phyloP scores from a whole-genome alignment of 2,888 invertebrate species.

The Drosophila kuntzei region DNA sequence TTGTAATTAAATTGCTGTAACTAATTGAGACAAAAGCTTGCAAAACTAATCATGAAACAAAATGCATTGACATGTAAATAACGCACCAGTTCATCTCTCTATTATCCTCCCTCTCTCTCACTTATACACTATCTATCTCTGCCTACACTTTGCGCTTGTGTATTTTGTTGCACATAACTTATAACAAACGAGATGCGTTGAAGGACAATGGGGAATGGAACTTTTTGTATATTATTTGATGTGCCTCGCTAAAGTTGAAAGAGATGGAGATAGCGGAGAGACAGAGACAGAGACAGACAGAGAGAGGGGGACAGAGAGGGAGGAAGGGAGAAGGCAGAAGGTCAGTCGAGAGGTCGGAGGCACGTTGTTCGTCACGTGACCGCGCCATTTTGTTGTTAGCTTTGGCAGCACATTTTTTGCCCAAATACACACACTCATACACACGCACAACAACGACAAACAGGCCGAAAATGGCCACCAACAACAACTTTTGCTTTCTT shows the following conservation, averaged over 20 bases:
- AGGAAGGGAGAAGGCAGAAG: background rate
- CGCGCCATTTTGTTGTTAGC: constrained; percentile 76
- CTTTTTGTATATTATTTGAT: constrained; percentile 49
- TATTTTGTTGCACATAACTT: constrained; percentile 41
- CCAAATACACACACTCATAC: constrained; percentile 12
- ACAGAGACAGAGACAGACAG: background rate
- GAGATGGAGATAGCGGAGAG: background rate
- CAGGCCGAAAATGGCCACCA: constrained; percentile 48
- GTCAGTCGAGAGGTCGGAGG: background rate
- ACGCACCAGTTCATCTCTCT: constrained; percentile 52
- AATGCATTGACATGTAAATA: constrained; percentile 74
- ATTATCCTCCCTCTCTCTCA: constrained; percentile 2
- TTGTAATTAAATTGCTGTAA: constrained; percentile 50
- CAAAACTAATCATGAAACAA: constrained; percentile 65
- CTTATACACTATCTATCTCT: constrained; percentile 1
- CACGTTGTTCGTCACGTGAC: constrained; percentile 51
- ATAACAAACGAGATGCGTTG: constrained; percentile 31
- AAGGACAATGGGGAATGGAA: constrained; percentile 13
- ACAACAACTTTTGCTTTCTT: constrained; percentile 57
- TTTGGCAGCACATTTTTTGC: constrained; percentile 54
- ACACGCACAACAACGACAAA: constrained; percentile 38
- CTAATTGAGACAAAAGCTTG: constrained; percentile 54
- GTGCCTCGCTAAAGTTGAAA: constrained; percentile 14
- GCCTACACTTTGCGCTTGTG: constrained; percentile 2
- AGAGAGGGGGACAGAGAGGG: background rate